A percentile compares a stretch with the other conserved stretches of the same genome.
phyloP scores from a whole-genome alignment of 2,113 vertebrate species.

The Poicephalus gulielmi region DNA sequence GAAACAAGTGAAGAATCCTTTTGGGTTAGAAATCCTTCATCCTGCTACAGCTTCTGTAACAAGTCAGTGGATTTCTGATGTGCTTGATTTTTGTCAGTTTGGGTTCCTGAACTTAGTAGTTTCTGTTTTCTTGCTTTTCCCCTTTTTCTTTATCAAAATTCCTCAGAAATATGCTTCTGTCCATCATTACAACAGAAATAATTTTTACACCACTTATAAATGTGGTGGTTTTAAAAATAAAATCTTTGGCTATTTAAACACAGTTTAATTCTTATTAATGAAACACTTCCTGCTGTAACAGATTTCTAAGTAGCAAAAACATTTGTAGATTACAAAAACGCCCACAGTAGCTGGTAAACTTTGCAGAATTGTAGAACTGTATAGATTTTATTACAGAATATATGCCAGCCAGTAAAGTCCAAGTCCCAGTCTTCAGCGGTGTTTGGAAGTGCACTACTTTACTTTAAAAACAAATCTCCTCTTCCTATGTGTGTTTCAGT shows the following conservation, averaged over 20 bases:
- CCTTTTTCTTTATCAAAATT: not conserved
- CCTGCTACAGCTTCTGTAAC: conserved; percentile 76
- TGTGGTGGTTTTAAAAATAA: not conserved
- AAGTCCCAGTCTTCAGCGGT: not conserved
- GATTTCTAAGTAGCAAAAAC: not conserved
- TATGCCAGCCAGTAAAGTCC: not conserved
- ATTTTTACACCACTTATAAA: not conserved
- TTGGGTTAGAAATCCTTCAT: conserved; percentile 80
- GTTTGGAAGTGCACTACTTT: not conserved
- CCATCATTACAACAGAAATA: not conserved
- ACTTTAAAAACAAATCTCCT: no score
- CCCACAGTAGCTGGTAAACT: not conserved
- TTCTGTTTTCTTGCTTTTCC: not conserved
- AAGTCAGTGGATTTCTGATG: conserved; percentile 74
- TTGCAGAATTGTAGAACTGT: not conserved
- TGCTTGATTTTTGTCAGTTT: not conserved
- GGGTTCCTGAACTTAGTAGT: not conserved
- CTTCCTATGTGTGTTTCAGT: not conserved
- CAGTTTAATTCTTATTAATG: not conserved
- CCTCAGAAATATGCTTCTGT: not conserved
- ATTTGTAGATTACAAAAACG: not conserved
- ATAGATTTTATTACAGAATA: not conserved
- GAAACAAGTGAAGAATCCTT: conserved; percentile 95
- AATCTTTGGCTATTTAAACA: not conserved
- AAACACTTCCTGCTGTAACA: not conserved